Base-by-base conservation (phyloP, 2,888 invertebrate genomes). In the Trissolcus japonicus region DNA sequence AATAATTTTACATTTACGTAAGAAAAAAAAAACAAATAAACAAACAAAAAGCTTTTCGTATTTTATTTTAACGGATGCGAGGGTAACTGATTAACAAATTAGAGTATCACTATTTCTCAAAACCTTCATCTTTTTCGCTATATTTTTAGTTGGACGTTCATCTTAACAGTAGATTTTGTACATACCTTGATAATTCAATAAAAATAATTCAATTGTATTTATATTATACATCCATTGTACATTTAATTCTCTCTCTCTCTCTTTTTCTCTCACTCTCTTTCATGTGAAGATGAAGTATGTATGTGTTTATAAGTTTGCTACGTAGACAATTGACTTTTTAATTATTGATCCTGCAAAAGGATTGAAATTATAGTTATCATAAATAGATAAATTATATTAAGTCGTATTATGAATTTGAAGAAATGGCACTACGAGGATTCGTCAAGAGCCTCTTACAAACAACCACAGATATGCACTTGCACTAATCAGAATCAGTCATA, bases 111-210 rank as follows among this genome's bases (percentile, higher is more conserved):
- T 54, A 43, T 48, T 53, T 59, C 40, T 29, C 48, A 16, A 51
- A 51, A 19, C 6, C 29, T 50, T 50, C 17, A n/a, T 35, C 11
- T 55, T 55, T 35, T 54, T 50, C 56, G 21, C 35, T 29, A 14
- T 67, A 43, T 17, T 19, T 67, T 48, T 6, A 51, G 35, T 51
- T 50, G 19, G 6, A 21, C 2, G 1, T 65, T 35, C 21, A 60
- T 69, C 55, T 53, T 68, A 68, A 61, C 53, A 48, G 57, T 71
- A 63, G 63, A 63, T 71, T 71, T 71, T 71, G 71, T 71, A 71
- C 59, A 63, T 63, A 63, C 21, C 41, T 55, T 54, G 43, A 13
- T 57, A 60, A 40, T 40, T 60, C 51, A 69, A 57, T 63, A 71
- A 63, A 71, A 41, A 11, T 43, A 25, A 69, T 41, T 57, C 17